phyloP scores from a whole-genome alignment of 2,797 vertebrate genomes.

The Tenualosa ilisha region DNA sequence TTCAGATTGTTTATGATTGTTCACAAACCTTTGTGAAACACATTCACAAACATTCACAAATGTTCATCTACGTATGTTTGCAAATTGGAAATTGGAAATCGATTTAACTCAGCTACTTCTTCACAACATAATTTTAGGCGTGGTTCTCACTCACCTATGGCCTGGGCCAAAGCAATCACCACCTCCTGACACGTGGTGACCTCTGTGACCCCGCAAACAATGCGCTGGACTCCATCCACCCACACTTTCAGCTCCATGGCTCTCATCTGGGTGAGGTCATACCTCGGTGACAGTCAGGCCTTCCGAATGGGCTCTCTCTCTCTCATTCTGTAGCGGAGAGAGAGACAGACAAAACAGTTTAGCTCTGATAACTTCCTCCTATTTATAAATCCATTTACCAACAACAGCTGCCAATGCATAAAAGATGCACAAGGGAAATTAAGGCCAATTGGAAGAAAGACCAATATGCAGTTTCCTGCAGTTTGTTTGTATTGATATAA shows the following conservation, averaged over 20 bases:
- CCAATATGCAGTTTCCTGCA: neutral
- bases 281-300: conserved; percentile 50
- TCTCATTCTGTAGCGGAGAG: neutral
- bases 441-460: neutral
- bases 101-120: too few relatives aligned
- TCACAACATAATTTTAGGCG: neutral
- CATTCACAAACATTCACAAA: too few relatives aligned
- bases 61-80: too few relatives aligned
- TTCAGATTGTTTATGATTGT: too few relatives aligned
- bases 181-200: conserved; percentile 98
- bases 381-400: neutral
- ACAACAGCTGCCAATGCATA: neutral
- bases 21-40: too few relatives aligned
- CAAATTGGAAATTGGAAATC: too few relatives aligned
- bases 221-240: conserved; percentile 97
- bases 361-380: neutral
- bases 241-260: conserved; percentile 98
- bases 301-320: neutral
- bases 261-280: conserved; percentile 73
- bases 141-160: conserved; percentile 82
- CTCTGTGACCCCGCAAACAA: conserved; percentile 96
- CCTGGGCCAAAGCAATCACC: conserved; percentile 95
- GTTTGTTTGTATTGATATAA: neutral
- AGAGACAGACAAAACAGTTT: neutral
- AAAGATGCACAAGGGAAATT: conserved; percentile 6